These are phyloP conservation scores for Sycophaga agraensis DNA, from an alignment of 1,140 invertebrate species.

Conservation along the genomic window DNA sequence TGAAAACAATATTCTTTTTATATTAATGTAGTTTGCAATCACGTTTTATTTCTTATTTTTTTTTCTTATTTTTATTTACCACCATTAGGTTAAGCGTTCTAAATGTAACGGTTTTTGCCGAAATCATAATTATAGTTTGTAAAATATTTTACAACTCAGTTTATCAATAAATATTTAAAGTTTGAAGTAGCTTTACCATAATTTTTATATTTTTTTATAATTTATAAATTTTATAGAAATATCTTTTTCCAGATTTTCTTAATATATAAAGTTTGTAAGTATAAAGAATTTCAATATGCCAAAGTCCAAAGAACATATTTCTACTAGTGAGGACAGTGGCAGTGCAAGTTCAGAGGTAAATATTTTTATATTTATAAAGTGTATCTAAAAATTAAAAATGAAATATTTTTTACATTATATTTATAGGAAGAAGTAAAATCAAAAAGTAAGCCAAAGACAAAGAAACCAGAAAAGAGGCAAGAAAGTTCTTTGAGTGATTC, in stretches of 20 bases:
- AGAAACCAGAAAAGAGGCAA: constrained; percentile 24
- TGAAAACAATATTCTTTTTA: neutral
- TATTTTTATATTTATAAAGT: constrained; percentile 20
- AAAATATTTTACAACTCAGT: neutral
- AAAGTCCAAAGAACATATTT: constrained; percentile 45
- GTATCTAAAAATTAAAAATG: neutral
- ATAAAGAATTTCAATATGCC: constrained; percentile 40
- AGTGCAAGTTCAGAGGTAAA: constrained; percentile 31
- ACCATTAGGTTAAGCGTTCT: too few species aligned
- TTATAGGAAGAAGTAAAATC: constrained; percentile 27
- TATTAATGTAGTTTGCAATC: neutral
- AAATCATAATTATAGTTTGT: neutral
- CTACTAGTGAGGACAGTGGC: constrained; percentile 30
- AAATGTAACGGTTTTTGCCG: too few species aligned
- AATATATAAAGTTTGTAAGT: neutral
- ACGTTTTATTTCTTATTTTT: too few species aligned
- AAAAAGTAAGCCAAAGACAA: constrained; percentile 18
- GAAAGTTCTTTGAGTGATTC: constrained; percentile 24
- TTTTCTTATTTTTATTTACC: too few species aligned
- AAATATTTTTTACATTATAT: constrained; percentile 18
- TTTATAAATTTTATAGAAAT: neutral
- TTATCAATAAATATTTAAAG: neutral
- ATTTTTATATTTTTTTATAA: neutral
- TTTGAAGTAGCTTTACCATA: neutral
- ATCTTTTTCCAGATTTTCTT: too few species aligned